Evolutionary conservation across 2,113 vertebrate species (phyloP).

Genomic region (Empidonax traillii): DNA sequence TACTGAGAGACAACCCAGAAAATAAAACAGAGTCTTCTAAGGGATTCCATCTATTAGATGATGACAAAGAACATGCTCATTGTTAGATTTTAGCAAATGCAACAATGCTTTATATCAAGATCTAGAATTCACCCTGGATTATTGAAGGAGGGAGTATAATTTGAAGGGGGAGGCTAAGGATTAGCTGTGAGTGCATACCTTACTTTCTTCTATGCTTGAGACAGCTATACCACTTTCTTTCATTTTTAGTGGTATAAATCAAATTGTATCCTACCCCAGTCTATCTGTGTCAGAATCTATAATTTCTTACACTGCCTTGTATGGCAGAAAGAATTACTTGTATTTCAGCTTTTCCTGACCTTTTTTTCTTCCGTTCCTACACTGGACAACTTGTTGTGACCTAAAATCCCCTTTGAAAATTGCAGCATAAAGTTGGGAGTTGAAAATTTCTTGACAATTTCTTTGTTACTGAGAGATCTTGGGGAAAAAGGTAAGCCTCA

Average conservation of each 20-base stretch:
- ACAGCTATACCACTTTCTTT: background rate
- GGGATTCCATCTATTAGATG: background rate
- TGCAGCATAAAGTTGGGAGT: background rate
- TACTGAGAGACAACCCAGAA: background rate
- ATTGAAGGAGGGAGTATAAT: background rate
- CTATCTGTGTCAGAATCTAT: background rate
- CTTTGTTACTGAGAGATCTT: background rate
- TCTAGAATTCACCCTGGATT: background rate
- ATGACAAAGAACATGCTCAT: background rate
- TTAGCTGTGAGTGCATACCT: background rate
- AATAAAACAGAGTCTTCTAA: background rate
- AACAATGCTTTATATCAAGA: background rate
- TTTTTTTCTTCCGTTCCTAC: background rate
- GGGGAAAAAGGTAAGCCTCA: background rate
- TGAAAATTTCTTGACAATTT: background rate
- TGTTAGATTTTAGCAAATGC: background rate
- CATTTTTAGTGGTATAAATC: background rate
- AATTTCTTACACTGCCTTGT: background rate
- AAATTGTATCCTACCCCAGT: background rate
- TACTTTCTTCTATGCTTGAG: background rate
- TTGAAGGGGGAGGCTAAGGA: rapidly evolving
- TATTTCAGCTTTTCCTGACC: background rate
- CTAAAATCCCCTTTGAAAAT: background rate
- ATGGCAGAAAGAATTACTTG: background rate
- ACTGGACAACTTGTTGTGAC: background rate